These are phyloP conservation scores for Cettia cetti DNA, from an alignment of 2,113 vertebrate species.

Conservation along the genomic window DNA sequence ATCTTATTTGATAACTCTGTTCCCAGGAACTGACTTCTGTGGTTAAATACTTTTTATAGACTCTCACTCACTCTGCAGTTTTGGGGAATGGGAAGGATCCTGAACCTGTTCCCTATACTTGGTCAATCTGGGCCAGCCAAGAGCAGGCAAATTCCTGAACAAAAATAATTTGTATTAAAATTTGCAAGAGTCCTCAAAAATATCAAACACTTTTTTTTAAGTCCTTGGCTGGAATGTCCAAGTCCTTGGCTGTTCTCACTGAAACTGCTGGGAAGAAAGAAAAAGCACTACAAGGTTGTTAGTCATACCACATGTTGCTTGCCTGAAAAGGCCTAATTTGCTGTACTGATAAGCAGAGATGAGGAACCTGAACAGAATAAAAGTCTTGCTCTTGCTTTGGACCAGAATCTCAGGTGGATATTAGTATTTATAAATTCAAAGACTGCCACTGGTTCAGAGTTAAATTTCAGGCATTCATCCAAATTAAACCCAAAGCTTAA, in stretches of 20 bases:
- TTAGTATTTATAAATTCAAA: conserved; percentile 56
- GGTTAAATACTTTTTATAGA: not conserved
- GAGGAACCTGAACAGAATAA: conserved; percentile 32
- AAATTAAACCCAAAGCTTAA: conserved; percentile 31
- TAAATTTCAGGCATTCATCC: conserved; percentile 25
- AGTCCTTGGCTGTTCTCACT: not conserved
- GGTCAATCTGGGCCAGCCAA: not conserved
- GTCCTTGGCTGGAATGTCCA: not conserved
- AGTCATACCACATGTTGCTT: not conserved
- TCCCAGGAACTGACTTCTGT: not conserved
- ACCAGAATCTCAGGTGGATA: conserved; percentile 27
- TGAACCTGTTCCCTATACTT: not conserved
- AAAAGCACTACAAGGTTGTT: not conserved
- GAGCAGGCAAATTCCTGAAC: not conserved
- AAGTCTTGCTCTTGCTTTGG: not conserved
- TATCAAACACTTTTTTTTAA: not conserved
- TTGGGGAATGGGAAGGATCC: not conserved
- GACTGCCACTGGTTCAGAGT: not conserved
- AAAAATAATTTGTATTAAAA: not conserved
- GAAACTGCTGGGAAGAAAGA: not conserved
- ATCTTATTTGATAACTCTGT: not conserved
- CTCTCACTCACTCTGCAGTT: accelerated
- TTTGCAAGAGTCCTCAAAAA: not conserved
- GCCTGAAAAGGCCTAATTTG: not conserved
- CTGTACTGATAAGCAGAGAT: not conserved